These are phyloP conservation scores for Pocillopora grandis DNA, from an alignment of 92 coral and sea anemone genomes.

Conservation along the genomic window DNA sequence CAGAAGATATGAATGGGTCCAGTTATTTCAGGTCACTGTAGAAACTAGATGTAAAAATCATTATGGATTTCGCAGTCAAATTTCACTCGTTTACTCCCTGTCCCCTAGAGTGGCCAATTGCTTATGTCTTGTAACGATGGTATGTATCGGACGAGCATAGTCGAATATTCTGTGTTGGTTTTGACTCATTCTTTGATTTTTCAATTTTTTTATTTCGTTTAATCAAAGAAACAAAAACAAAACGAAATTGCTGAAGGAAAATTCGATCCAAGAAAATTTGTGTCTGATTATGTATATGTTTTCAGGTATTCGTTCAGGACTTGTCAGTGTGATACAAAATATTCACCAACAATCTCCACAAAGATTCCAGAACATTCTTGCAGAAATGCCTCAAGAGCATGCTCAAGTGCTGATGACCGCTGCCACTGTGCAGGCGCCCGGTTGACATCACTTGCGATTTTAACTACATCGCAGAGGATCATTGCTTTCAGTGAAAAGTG, in stretches of 20 bases:
- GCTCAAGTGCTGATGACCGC: conserved; percentile 80
- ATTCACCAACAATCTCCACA: conserved; percentile 87
- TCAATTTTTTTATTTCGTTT: too few relatives aligned
- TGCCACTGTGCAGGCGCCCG: conserved; percentile 38
- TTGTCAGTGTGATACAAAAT: conserved; percentile 77
- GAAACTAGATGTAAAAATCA: neutral
- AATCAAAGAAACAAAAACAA: too few relatives aligned
- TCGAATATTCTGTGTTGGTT: too few relatives aligned
- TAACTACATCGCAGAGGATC: neutral
- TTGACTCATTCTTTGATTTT: too few relatives aligned
- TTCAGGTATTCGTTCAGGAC: conserved; percentile 81
- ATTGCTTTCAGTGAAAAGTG: neutral
- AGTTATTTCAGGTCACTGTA: neutral
- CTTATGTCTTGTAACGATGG: too few relatives aligned
- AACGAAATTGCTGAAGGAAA: too few relatives aligned
- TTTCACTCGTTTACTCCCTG: too few relatives aligned
- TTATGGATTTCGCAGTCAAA: too few relatives aligned
- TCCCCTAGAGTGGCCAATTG: too few relatives aligned
- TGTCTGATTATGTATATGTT: neutral
- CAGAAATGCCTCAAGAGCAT: conserved; percentile 80
- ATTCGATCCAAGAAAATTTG: neutral
- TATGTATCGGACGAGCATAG: too few relatives aligned
- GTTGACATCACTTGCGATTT: neutral
- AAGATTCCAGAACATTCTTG: conserved; percentile 82
- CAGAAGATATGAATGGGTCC: neutral